These are phyloP conservation scores for Heliconius hermathena DNA, from an alignment of 1,140 invertebrate species.

Conservation along the genomic window DNA sequence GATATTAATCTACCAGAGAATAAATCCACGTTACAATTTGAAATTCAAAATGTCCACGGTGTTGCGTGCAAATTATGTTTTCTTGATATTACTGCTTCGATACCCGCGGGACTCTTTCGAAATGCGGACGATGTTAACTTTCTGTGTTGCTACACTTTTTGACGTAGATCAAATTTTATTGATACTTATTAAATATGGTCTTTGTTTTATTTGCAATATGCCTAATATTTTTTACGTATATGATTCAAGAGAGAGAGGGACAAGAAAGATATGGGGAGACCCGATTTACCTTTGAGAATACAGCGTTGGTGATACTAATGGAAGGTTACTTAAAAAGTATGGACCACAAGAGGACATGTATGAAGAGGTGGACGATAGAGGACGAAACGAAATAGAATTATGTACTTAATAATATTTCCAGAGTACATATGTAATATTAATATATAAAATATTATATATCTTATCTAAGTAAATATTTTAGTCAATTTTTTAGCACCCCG, in stretches of 20 bases:
- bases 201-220: neutral
- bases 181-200: neutral
- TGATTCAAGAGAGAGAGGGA: too few species aligned
- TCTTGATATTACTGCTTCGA: slow-evolving; percentile 28
- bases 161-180: neutral
- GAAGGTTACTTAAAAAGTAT: too few species aligned
- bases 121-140: slow-evolving; percentile 35
- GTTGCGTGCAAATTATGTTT: slow-evolving; percentile 50
- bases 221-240: neutral
- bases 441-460: neutral
- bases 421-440: too few species aligned
- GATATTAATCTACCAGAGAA: slow-evolving; percentile 56
- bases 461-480: neutral
- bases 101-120: slow-evolving; percentile 41
- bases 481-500: neutral
- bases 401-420: too few species aligned
- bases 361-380: too few species aligned
- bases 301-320: too few species aligned
- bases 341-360: too few species aligned
- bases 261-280: too few species aligned
- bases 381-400: too few species aligned
- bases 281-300: too few species aligned
- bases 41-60: slow-evolving; percentile 57
- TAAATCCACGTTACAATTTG: slow-evolving; percentile 56
- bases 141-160: slow-evolving; percentile 29